phyloP scores from a whole-genome alignment of 1,140 invertebrate genomes.

The Berghia stephanieae region DNA sequence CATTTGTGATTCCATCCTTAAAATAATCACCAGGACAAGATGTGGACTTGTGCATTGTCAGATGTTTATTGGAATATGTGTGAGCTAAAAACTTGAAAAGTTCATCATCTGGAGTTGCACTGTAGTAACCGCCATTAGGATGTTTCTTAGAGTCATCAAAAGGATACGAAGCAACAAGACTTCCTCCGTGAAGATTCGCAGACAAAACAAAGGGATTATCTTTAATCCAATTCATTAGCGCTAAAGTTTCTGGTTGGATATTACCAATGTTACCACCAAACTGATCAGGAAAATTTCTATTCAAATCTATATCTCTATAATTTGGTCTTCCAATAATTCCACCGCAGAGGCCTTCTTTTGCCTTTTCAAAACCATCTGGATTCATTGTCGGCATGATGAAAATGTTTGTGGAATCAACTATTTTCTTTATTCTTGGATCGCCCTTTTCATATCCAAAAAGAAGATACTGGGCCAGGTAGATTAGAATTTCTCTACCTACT shows the following conservation, averaged over 20 bases:
- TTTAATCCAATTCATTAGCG: slow-evolving; percentile 91
- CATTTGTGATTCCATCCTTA: slow-evolving; percentile 81
- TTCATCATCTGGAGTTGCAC: slow-evolving; percentile 66
- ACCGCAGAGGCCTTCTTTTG: slow-evolving; percentile 55
- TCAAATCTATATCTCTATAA: slow-evolving; percentile 85
- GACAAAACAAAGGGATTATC: slow-evolving; percentile 91
- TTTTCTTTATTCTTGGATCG: slow-evolving; percentile 74
- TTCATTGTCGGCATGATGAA: slow-evolving; percentile 98
- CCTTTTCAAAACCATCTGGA: slow-evolving; percentile 93
- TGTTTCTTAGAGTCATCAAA: slow-evolving; percentile 73
- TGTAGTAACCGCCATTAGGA: slow-evolving; percentile 44
- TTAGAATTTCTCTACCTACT: slow-evolving; percentile 82
- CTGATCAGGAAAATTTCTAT: slow-evolving; percentile 97
- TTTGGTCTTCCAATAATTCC: slow-evolving; percentile 78
- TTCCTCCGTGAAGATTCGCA: slow-evolving; percentile 94
- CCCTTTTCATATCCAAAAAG: slow-evolving; percentile 70
- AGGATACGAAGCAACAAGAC: slow-evolving; percentile 89
- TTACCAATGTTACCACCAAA: slow-evolving; percentile 69
- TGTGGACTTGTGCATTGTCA: slow-evolving; percentile 64
- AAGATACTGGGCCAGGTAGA: slow-evolving; percentile 86
- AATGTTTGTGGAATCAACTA: slow-evolving; percentile 83
- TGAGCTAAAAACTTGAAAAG: slow-evolving; percentile 57
- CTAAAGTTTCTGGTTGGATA: slow-evolving; percentile 92
- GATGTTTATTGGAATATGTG: slow-evolving; percentile 64
- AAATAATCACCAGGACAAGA: slow-evolving; percentile 49